Percentiles rank a stretch among this genome's conserved stretches.
Conservation (phyloP, 2,113 vertebrate species). For the Cynoglossus semilaevis region DNA sequence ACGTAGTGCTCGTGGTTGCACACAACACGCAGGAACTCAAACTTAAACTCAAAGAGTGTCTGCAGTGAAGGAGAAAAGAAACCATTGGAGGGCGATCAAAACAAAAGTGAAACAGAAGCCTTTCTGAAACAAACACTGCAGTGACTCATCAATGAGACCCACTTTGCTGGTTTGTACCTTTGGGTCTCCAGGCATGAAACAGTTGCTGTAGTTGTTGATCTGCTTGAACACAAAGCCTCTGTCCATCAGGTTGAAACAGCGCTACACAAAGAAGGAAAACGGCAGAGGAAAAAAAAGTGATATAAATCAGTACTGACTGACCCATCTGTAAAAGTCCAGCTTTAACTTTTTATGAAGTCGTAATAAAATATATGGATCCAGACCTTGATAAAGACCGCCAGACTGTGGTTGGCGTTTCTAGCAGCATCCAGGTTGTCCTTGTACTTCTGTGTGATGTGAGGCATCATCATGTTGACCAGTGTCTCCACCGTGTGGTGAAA, state of each 20-base stretch:
- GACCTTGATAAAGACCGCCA: conserved; percentile 96
- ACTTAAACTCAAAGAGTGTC: conserved; percentile 97
- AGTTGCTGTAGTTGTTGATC: conserved; percentile 97
- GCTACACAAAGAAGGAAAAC: conserved; percentile 70
- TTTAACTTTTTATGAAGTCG: neutral
- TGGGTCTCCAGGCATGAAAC: conserved; percentile 92
- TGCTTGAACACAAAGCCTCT: conserved; percentile 97
- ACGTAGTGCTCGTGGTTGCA: conserved; percentile 98
- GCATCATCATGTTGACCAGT: conserved; percentile 95
- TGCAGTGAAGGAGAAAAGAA: conserved; percentile 63
- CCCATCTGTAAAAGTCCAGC: neutral
- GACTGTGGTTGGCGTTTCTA: conserved; percentile 94
- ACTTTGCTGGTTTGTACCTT: conserved; percentile 77
- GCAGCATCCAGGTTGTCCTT: conserved; percentile 95
- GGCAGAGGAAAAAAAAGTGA: neutral
- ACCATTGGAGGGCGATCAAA: too few species aligned
- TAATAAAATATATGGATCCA: conserved; percentile 5
- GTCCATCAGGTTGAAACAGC: conserved; percentile 98
- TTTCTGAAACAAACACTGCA: too few species aligned
- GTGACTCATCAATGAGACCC: too few species aligned
- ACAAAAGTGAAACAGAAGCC: too few species aligned
- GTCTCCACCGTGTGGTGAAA: conserved; percentile 96
- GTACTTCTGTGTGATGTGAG: conserved; percentile 96
- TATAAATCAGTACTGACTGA: neutral
- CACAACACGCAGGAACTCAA: conserved; percentile 95